Conservation (phyloP, 1,140 invertebrate genomes). For the Psilanteris sp. region DNA sequence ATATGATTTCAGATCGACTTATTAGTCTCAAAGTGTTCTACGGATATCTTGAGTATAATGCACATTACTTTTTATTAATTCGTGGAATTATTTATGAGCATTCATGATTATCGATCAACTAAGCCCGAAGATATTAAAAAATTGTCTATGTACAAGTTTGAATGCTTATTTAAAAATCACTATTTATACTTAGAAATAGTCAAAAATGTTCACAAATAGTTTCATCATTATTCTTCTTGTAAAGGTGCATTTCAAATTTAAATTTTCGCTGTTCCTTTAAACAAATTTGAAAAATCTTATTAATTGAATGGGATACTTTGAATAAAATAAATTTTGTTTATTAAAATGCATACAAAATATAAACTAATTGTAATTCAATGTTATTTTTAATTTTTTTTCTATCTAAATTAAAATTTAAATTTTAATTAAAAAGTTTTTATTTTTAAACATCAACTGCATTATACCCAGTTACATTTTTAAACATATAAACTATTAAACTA, state of each 20-base stretch:
- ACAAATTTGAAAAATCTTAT: conserved; percentile 7
- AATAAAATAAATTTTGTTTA: no score
- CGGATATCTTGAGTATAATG: conserved; percentile 46
- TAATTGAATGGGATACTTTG: conserved; percentile 22
- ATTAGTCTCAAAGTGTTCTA: conserved; percentile 35
- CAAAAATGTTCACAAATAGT: conserved; percentile 27
- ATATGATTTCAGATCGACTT: conserved; percentile 30
- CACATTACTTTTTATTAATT: conserved; percentile 13
- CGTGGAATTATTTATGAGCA: conserved; percentile 28
- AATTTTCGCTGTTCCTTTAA: no score
- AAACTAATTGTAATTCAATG: no score
- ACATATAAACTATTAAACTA: no score
- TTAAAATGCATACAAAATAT: no score
- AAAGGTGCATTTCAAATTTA: no score
- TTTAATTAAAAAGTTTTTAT: no score
- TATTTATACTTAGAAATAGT: neutral
- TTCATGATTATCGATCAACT: conserved; percentile 8
- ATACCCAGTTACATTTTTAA: no score
- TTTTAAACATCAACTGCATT: no score
- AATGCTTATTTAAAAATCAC: no score
- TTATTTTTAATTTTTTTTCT: no score
- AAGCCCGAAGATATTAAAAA: conserved; percentile 8
- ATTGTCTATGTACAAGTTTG: conserved; percentile 5
- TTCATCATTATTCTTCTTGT: neutral
- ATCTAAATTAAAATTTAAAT: no score